These are phyloP conservation scores for Diploptera punctata DNA, from an alignment of 2,888 invertebrate genomes.

Conservation along the genomic window DNA sequence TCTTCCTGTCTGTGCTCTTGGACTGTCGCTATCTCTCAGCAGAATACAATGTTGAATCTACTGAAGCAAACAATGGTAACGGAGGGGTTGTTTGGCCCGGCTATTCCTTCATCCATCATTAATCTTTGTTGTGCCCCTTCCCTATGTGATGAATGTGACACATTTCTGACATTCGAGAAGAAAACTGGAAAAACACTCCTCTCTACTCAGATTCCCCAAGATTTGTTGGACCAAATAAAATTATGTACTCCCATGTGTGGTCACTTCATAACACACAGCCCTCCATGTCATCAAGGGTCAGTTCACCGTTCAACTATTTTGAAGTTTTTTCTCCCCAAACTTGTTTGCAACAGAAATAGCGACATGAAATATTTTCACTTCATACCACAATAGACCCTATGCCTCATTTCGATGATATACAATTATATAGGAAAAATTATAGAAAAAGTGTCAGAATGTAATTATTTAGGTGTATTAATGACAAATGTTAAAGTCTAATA, in stretches of 20 bases:
- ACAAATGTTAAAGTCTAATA: too few species aligned
- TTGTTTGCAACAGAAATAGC: too few species aligned
- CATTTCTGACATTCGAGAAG: background rate
- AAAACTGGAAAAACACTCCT: background rate
- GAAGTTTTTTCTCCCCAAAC: too few species aligned
- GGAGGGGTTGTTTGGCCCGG: slow-evolving; percentile 1
- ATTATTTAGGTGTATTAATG: too few species aligned
- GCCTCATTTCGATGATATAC: too few species aligned
- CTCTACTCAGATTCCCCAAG: background rate
- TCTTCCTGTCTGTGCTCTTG: background rate
- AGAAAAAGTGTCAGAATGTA: too few species aligned
- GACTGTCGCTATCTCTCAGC: background rate
- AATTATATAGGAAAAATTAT: too few species aligned
- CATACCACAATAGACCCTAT: too few species aligned
- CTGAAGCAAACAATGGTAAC: slow-evolving; percentile 9
- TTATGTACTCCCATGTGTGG: background rate
- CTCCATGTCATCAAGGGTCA: background rate
- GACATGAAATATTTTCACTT: too few species aligned
- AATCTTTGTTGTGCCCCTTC: slow-evolving; percentile 6
- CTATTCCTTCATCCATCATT: slow-evolving; percentile 14
- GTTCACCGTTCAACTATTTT: background rate
- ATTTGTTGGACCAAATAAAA: background rate
- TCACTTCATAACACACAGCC: background rate
- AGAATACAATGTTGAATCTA: background rate
- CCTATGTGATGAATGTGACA: slow-evolving; percentile 13